These are phyloP conservation scores for Sphenopsis melanotis DNA, from an alignment of 2,797 vertebrate genomes.

Conservation along the genomic window DNA sequence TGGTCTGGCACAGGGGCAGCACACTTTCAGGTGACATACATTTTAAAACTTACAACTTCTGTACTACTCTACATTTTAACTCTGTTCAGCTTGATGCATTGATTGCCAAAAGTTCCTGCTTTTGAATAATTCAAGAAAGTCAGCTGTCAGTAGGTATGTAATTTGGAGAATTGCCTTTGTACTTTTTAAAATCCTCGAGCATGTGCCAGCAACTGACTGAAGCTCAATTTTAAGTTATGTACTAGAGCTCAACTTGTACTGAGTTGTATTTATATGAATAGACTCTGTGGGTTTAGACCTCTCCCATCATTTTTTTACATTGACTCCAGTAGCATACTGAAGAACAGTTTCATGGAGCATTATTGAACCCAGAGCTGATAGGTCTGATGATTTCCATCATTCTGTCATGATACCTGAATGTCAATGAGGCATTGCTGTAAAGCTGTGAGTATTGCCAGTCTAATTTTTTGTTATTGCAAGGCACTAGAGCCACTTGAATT, in stretches of 20 bases:
- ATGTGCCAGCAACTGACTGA: background rate
- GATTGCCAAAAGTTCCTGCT: conserved; percentile 23
- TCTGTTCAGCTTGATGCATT: background rate
- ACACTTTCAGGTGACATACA: background rate
- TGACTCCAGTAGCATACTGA: background rate
- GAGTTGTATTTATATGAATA: background rate
- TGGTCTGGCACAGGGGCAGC: background rate
- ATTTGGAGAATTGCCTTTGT: conserved; percentile 45
- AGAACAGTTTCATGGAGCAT: background rate
- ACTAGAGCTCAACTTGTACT: background rate
- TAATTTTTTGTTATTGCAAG: background rate
- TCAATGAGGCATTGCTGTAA: background rate
- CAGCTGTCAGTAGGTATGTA: conserved; percentile 11
- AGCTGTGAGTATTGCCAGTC: background rate
- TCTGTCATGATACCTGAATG: background rate
- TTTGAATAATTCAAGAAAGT: conserved; percentile 48
- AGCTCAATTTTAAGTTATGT: conserved; percentile 23
- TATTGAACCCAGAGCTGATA: background rate
- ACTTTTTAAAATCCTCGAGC: conserved; percentile 1
- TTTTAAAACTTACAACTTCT: background rate
- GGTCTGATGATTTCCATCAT: background rate
- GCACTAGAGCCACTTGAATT: background rate
- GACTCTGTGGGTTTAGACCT: background rate
- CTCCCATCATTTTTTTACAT: background rate
- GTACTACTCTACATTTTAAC: background rate